Base-by-base conservation (phyloP, 2,888 invertebrate genomes). In the Rugalucina vietnamica region DNA sequence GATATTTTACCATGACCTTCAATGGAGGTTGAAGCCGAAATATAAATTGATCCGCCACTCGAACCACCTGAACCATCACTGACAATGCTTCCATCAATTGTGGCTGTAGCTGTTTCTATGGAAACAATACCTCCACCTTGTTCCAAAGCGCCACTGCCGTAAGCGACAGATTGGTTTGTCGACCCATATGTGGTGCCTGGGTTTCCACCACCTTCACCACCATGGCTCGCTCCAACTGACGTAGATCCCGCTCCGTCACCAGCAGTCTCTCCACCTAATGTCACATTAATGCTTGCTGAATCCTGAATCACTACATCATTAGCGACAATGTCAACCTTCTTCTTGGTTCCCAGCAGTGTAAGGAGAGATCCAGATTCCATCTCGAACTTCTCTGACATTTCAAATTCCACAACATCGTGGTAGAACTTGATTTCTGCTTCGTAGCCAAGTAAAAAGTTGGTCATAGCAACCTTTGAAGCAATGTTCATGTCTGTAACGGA, bases 61-160 rank as follows among this genome's bases (percentile, higher is more conserved):
- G 71, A 79, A n/a, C 85, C 85, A 5, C 39, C 10, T 14, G 70
- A 80, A 1, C 91, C 91, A 76, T 91, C 83, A 12, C 88, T 89
- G 21, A 24, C 14, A 18, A 92, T 1, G 10, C 39, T 39, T n/a
- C 92, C 92, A 81, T 91, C 91, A 43, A 91, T 36, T 21, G 77
- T 49, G 14, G 87, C 77, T 29, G 79, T 86, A 18, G 54, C 81
- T 29, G 79, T 39, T 12, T 60, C 49, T 21, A 92, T 29, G 5
- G 76, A 70, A 18, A 92, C 77, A 5, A 87, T 76, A 10, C 92
- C 92, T 32, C 92, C 92, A 1, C 92, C 92, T 73, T 88, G 74
- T 0, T 57, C 78, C 18, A 43, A 12, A 14, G 85, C 84, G 0
- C 92, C 92, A 82, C 89, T 88, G 10, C 92, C 92, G 65, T 82